These are phyloP conservation scores for Phymorhynchus buccinoides DNA, from an alignment of 1,140 invertebrate genomes.

Conservation along the genomic window DNA sequence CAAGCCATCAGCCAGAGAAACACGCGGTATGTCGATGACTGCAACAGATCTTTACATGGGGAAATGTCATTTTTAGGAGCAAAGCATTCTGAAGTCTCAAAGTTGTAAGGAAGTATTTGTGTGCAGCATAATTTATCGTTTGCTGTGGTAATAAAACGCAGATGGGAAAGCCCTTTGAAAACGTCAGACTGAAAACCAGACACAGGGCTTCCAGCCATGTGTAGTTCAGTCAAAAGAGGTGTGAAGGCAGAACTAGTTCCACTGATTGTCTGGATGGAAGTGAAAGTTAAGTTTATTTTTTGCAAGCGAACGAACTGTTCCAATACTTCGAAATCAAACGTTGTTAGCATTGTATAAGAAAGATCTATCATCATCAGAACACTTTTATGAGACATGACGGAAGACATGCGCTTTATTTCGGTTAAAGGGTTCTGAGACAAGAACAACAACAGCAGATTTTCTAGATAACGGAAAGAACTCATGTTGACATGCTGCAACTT, in stretches of 20 bases:
- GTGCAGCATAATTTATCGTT: slow-evolving; percentile 50
- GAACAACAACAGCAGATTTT: neutral
- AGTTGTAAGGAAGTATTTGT: slow-evolving; percentile 9
- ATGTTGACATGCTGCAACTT: neutral
- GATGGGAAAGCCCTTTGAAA: slow-evolving; percentile 39
- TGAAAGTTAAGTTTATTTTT: neutral
- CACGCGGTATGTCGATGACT: slow-evolving; percentile 43
- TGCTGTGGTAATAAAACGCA: slow-evolving; percentile 39
- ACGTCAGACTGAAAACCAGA: slow-evolving; percentile 26
- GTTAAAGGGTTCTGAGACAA: slow-evolving; percentile 10
- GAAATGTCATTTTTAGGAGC: slow-evolving; percentile 53
- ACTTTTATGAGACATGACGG: neutral
- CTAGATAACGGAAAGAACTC: neutral
- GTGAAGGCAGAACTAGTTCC: slow-evolving; percentile 33
- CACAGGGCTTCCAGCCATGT: slow-evolving; percentile 39
- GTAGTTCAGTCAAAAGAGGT: slow-evolving; percentile 7
- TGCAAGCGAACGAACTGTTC: neutral
- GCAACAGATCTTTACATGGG: slow-evolving; percentile 53
- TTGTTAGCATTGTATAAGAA: neutral
- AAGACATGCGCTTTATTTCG: neutral
- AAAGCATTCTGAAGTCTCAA: slow-evolving; percentile 45
- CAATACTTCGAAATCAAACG: neutral
- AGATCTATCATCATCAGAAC: neutral
- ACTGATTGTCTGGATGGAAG: neutral
- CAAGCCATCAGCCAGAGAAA: slow-evolving; percentile 59